A percentile compares a stretch with the other conserved stretches of the same genome.
Evolutionary conservation across 2,888 invertebrate genomes (phyloP).

Genomic region (Sipha maydis): DNA sequence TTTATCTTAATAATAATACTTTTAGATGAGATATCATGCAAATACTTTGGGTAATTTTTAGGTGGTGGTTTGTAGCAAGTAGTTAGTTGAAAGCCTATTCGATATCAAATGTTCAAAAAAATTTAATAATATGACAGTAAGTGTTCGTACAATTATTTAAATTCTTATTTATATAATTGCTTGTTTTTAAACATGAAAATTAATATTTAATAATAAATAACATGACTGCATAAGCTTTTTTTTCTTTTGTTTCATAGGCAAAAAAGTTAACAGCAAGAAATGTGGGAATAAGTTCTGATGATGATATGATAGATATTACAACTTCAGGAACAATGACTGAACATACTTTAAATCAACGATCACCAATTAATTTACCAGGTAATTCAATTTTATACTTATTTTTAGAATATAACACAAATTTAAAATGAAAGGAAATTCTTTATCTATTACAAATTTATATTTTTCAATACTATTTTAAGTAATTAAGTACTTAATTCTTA

Average conservation of each 20-base stretch:
- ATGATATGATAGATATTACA: constrained; percentile 77
- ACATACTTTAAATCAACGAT: constrained; percentile 63
- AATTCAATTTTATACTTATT: background rate
- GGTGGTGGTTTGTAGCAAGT: constrained; percentile 50
- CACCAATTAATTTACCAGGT: constrained; percentile 64
- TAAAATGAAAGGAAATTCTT: background rate
- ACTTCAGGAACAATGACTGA: constrained; percentile 69
- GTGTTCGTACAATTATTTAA: constrained; percentile 7
- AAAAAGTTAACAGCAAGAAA: constrained; percentile 44
- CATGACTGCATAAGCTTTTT: background rate
- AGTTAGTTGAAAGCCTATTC: constrained; percentile 45
- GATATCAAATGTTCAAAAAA: constrained; percentile 40
- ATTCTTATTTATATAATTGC: background rate
- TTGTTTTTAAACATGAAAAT: background rate
- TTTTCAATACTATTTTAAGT: background rate
- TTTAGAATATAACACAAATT: background rate
- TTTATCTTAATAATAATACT: background rate
- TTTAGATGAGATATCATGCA: constrained; percentile 1
- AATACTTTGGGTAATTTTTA: constrained; percentile 41
- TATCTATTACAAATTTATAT: background rate
- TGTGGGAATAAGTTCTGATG: constrained; percentile 69
- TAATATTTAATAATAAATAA: background rate
- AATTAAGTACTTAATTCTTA: background rate
- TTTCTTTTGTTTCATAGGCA: constrained; percentile 26
- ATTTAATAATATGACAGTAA: constrained; percentile 48